These are phyloP conservation scores for Ibidorhyncha struthersii DNA, from an alignment of 2,113 vertebrate species.

Conservation along the genomic window DNA sequence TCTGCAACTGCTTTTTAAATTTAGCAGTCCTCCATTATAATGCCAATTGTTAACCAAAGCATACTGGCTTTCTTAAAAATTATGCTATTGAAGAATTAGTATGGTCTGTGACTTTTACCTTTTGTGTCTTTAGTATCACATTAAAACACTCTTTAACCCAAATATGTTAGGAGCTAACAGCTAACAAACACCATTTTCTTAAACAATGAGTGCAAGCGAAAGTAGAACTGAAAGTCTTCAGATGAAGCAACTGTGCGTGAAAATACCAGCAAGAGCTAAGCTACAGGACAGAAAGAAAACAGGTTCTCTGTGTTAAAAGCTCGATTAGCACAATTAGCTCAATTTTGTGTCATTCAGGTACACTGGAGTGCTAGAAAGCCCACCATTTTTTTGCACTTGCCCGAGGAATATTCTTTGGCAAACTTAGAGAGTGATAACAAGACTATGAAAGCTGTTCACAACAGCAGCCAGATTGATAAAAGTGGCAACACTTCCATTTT, in stretches of 20 bases:
- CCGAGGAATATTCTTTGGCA: neutral
- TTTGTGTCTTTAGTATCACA: neutral
- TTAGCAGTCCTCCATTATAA: neutral
- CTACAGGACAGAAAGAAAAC: neutral
- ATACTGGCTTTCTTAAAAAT: neutral
- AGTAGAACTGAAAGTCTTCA: neutral
- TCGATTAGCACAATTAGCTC: neutral
- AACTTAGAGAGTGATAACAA: neutral
- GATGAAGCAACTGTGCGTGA: neutral
- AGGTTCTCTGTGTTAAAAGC: neutral
- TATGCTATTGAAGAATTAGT: neutral
- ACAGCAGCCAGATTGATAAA: neutral
- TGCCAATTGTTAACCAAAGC: neutral
- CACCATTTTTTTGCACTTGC: neutral
- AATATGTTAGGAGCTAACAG: fast-evolving
- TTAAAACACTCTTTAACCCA: neutral
- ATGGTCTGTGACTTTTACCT: neutral
- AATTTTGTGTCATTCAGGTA: neutral
- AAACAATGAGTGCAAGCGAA: neutral
- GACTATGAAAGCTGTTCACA: neutral
- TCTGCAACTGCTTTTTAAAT: neutral
- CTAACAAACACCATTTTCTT: neutral
- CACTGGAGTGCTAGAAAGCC: neutral
- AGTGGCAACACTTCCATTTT: neutral
- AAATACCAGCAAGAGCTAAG: neutral